These are phyloP conservation scores for Limenitis camilla DNA, from an alignment of 2,888 invertebrate species.

Conservation along the genomic window DNA sequence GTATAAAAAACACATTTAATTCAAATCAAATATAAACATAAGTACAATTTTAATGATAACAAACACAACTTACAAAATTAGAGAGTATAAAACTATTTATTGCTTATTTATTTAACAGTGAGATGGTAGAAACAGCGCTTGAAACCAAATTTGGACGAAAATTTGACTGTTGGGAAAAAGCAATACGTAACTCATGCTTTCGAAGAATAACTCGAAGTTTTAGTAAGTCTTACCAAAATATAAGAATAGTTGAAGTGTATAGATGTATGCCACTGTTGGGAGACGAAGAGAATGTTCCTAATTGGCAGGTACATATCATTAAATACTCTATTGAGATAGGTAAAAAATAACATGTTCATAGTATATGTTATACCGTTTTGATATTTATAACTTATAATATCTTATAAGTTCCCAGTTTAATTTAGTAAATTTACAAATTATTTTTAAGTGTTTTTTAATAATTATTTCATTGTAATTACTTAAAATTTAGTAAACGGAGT, in stretches of 20 bases:
- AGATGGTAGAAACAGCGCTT: background rate
- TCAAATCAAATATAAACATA: conserved; percentile 51
- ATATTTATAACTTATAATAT: too few relatives aligned
- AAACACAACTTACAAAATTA: conserved; percentile 18
- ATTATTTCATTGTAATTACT: too few relatives aligned
- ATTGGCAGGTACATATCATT: conserved; percentile 56
- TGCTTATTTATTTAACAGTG: conserved; percentile 9
- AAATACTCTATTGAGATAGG: conserved; percentile 45
- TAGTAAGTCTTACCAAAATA: conserved; percentile 26
- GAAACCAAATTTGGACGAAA: background rate
- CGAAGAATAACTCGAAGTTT: conserved; percentile 42
- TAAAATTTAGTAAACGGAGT: too few relatives aligned
- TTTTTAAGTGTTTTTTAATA: too few relatives aligned
- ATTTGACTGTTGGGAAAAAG: background rate
- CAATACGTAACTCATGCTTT: background rate
- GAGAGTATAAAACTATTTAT: conserved; percentile 22
- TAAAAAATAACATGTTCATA: background rate
- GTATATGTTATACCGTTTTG: too few relatives aligned
- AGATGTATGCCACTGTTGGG: conserved; percentile 62
- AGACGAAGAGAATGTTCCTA: conserved; percentile 46
- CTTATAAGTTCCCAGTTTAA: too few relatives aligned
- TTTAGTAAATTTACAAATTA: background rate
- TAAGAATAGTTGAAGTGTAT: conserved; percentile 50
- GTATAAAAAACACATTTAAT: conserved; percentile 41
- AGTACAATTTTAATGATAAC: conserved; percentile 45